Conservation (phyloP, 2,888 invertebrate species). For the Phaonia tiefii region DNA sequence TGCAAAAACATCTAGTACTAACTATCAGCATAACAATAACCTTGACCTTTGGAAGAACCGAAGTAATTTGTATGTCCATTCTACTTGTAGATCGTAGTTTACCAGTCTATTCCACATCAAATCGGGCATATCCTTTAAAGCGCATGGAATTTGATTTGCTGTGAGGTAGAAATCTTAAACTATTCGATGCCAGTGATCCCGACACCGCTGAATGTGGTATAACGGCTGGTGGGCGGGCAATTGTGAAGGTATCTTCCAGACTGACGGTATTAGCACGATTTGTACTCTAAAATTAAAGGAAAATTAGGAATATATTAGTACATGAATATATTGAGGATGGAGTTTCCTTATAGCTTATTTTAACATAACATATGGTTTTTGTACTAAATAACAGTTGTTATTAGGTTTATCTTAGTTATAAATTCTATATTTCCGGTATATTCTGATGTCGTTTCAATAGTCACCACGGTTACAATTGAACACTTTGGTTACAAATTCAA, state of each 20-base stretch:
- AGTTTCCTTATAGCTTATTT: too few species aligned
- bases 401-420: too few species aligned
- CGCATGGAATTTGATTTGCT: constrained; percentile 40
- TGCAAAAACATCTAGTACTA: neutral
- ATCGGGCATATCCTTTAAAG: constrained; percentile 56
- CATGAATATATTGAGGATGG: too few species aligned
- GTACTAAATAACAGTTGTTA: too few species aligned
- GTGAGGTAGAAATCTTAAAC: constrained; percentile 50
- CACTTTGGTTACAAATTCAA: too few species aligned
- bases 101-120: constrained; percentile 56
- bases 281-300: constrained; percentile 71
- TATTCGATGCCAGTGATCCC: constrained; percentile 47
- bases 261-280: constrained; percentile 75
- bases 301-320: too few species aligned
- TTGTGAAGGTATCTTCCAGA: constrained; percentile 74
- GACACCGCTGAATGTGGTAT: constrained; percentile 39
- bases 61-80: neutral
- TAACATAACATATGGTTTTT: too few species aligned
- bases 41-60: constrained; percentile 18
- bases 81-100: neutral
- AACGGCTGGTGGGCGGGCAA: constrained; percentile 58
- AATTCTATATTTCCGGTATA: too few species aligned
- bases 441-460: too few species aligned
- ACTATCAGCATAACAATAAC: neutral
- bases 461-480: too few species aligned